phyloP scores from a whole-genome alignment of 2,113 vertebrate species.

The Caracal caracal region DNA sequence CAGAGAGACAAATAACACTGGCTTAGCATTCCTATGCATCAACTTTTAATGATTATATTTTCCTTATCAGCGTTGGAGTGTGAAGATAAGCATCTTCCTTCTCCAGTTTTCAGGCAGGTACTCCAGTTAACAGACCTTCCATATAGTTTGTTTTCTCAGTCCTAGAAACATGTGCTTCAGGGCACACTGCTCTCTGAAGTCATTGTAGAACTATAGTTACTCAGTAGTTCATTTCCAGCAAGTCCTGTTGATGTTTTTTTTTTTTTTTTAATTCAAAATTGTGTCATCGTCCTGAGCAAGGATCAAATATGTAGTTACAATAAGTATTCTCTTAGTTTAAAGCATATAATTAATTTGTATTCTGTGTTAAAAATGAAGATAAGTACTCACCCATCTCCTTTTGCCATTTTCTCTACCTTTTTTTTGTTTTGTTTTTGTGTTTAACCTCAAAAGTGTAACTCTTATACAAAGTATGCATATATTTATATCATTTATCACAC shows the following conservation, averaged over 20 bases:
- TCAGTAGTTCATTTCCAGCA: not conserved
- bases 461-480: not conserved
- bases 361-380: not conserved
- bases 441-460: not conserved
- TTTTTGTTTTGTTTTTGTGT: conserved; percentile 6
- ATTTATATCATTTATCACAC: not conserved
- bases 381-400: not conserved
- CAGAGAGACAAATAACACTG: not conserved
- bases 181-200: not conserved
- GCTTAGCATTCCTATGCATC: not conserved
- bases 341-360: not conserved
- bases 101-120: not conserved
- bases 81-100: not conserved
- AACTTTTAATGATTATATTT: not conserved
- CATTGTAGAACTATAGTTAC: not conserved
- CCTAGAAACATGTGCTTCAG: too few species aligned
- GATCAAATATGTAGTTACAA: not conserved
- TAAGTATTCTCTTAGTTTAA: not conserved
- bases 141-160: not conserved
- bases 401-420: not conserved
- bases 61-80: not conserved
- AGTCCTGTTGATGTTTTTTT: not conserved
- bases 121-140: not conserved
- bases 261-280: not conserved
- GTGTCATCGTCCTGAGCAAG: not conserved